Evolutionary conservation across 2,113 vertebrate genomes (phyloP).

Genomic region (Polypterus bichir): DNA sequence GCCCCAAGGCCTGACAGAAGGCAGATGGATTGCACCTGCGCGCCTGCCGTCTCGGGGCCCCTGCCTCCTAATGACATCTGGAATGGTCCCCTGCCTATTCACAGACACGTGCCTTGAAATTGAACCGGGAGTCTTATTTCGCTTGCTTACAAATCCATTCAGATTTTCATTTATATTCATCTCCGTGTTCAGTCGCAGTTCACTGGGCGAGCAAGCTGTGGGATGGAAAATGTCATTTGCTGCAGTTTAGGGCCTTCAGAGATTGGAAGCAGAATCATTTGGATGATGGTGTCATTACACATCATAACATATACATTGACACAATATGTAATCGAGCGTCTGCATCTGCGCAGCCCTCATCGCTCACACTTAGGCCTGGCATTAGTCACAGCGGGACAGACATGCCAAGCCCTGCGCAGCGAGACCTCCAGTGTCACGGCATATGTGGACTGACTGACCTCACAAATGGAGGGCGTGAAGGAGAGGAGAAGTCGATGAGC

Average conservation of each 20-base stretch:
- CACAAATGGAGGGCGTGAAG: too few relatives aligned
- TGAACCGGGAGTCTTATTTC: conserved; percentile 1
- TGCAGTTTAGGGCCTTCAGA: conserved; percentile 1
- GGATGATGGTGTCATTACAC: not conserved
- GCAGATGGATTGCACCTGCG: too few relatives aligned
- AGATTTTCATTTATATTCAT: conserved; percentile 10
- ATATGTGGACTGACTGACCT: too few relatives aligned
- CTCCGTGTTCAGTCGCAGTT: not conserved
- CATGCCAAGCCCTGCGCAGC: too few relatives aligned
- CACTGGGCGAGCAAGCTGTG: not conserved
- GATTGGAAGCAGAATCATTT: not conserved
- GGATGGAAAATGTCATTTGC: not conserved
- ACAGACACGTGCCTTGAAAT: not conserved
- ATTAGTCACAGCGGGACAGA: too few relatives aligned
- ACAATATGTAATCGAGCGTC: not conserved
- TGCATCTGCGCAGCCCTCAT: not conserved
- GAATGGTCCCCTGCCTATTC: not conserved
- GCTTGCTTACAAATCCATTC: conserved; percentile 7
- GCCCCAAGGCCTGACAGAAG: too few relatives aligned
- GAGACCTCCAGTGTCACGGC: too few relatives aligned
- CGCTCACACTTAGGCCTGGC: not conserved
- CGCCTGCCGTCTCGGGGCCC: not conserved
- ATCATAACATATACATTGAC: not conserved
- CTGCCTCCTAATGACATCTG: not conserved
- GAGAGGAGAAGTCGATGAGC: too few relatives aligned